Percentiles rank a stretch among this genome's conserved stretches.
These are phyloP conservation scores for Pogona vitticeps DNA, from an alignment of 2,113 vertebrate species.

Conservation along the genomic window DNA sequence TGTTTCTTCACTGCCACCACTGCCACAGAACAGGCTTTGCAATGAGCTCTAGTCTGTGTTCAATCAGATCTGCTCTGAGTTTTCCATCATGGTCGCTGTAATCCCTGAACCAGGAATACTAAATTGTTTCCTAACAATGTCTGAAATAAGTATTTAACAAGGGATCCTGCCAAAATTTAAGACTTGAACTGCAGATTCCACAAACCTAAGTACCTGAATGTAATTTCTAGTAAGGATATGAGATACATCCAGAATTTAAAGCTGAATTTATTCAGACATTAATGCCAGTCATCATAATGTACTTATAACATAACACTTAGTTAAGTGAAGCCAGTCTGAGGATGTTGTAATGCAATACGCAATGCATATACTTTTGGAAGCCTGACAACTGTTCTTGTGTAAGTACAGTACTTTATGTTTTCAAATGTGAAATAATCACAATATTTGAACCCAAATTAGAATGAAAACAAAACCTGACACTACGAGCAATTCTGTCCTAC, in stretches of 20 bases:
- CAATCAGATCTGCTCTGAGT: too few relatives aligned
- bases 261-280: background rate
- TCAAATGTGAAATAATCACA: conserved; percentile 16
- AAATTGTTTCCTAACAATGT: background rate
- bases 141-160: background rate
- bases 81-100: too few relatives aligned
- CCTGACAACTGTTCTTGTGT: conserved; percentile 16
- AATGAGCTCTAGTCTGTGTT: too few relatives aligned
- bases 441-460: conserved; percentile 10
- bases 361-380: background rate
- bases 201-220: background rate
- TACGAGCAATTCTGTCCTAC: background rate
- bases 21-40: too few relatives aligned
- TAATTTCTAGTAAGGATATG: background rate
- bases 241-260: background rate
- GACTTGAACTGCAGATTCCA: background rate
- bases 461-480: background rate
- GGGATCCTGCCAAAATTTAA: background rate
- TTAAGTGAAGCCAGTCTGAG: background rate
- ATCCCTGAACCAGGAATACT: background rate
- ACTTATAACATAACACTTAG: background rate
- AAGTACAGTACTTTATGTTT: background rate
- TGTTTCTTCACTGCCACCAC: too few relatives aligned
- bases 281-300: background rate
- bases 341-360: background rate